Evolutionary conservation across 2,888 invertebrate genomes (phyloP).

Genomic region (Conistra vaccinii): DNA sequence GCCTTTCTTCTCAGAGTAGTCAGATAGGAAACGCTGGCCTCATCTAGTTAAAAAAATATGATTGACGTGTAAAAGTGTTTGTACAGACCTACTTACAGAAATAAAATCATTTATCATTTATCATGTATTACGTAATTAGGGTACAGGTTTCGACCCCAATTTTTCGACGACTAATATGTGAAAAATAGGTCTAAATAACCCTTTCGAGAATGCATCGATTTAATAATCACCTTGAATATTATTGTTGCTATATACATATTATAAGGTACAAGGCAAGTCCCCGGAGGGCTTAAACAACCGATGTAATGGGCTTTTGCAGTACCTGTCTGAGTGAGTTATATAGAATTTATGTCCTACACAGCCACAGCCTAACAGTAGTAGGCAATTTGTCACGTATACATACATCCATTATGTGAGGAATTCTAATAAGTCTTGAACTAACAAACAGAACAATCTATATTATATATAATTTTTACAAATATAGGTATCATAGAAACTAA

Average conservation of each 20-base stretch:
- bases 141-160: too few species aligned
- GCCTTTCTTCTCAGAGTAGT: too few species aligned
- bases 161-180: not conserved
- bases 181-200: not conserved
- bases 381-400: not conserved
- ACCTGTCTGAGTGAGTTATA: conserved; percentile 16
- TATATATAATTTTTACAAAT: not conserved
- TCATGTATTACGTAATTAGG: too few species aligned
- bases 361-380: not conserved
- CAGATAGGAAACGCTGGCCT: too few species aligned
- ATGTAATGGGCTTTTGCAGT: conserved; percentile 40
- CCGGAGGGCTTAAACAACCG: conserved; percentile 3
- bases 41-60: too few species aligned
- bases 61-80: too few species aligned
- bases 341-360: conserved; percentile 32
- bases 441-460: not conserved
- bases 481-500: not conserved
- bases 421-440: not conserved
- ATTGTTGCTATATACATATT: conserved; percentile 4
- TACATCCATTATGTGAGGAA: not conserved
- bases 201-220: not conserved
- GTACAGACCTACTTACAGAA: too few species aligned
- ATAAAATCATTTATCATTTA: too few species aligned
- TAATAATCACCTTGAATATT: not conserved
- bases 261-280: conserved; percentile 1